Percentiles rank a stretch among this genome's conserved stretches.
These are phyloP conservation scores for Teleogryllus occipitalis DNA, from an alignment of 1,140 invertebrate species.

Conservation along the genomic window DNA sequence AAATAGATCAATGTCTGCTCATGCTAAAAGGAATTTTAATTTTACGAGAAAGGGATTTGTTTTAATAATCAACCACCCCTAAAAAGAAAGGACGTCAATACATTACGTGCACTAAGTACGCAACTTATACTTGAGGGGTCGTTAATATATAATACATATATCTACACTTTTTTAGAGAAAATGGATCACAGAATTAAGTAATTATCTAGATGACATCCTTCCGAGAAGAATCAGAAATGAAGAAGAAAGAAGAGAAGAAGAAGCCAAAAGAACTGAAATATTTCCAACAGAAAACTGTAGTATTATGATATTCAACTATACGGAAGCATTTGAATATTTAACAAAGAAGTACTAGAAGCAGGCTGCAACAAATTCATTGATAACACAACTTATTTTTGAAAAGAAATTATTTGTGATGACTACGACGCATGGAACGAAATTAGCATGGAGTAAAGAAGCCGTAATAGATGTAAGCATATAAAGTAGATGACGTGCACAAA, in stretches of 20 bases:
- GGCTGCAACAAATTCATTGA: not conserved
- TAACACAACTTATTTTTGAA: not conserved
- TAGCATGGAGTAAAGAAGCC: no score
- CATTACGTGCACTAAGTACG: not conserved
- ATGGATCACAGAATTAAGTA: no score
- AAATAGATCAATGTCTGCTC: no score
- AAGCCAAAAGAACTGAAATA: not conserved
- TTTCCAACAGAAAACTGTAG: not conserved
- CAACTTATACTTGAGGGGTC: not conserved
- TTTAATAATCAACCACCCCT: not conserved
- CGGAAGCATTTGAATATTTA: not conserved
- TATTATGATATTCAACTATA: not conserved
- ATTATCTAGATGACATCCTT: not conserved
- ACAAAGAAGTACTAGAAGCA: not conserved
- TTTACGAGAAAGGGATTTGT: not conserved
- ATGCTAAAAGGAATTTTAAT: no score
- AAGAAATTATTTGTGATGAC: not conserved
- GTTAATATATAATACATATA: not conserved
- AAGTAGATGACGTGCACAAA: not conserved
- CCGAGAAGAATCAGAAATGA: not conserved
- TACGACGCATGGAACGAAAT: no score
- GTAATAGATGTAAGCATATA: no score
- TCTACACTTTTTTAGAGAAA: not conserved
- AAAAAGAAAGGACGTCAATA: not conserved
- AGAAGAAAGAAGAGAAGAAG: not conserved